phyloP scores from a whole-genome alignment of 1,140 invertebrate genomes.

The Orchesella cincta region DNA sequence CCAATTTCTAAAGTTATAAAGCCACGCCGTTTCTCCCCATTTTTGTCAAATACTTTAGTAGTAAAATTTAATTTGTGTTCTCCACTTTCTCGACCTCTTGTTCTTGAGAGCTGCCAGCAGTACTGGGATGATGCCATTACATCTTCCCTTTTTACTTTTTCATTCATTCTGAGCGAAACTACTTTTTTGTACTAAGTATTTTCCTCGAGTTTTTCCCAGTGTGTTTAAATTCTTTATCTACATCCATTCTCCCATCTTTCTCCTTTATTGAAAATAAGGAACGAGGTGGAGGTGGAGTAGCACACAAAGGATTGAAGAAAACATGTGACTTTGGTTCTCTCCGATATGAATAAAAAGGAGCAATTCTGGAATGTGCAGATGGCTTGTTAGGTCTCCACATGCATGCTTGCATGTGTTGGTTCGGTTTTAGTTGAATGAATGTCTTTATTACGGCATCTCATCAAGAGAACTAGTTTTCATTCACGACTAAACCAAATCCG shows the following conservation, averaged over 20 bases:
- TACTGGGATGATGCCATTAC: not conserved
- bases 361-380: no score
- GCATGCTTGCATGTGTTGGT: no score
- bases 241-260: not conserved
- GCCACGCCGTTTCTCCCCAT: conserved; percentile 13
- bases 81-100: not conserved
- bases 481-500: no score
- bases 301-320: not conserved
- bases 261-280: conserved; percentile 19
- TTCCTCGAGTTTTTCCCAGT: not conserved
- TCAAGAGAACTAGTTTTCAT: no score
- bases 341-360: no score
- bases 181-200: no score
- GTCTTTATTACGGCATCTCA: no score
- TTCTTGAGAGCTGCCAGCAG: not conserved
- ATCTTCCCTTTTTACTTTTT: not conserved
- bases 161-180: no score
- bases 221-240: conserved; percentile 1
- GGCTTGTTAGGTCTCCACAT: no score
- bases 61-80: conserved; percentile 27
- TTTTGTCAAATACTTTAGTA: conserved; percentile 16
- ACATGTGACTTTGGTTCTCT: no score
- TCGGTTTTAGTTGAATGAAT: no score
- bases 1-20: conserved; percentile 22
- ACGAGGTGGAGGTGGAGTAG: not conserved